Base-by-base conservation (phyloP, 1,140 invertebrate genomes). In the Phenacoccus solenopsis region DNA sequence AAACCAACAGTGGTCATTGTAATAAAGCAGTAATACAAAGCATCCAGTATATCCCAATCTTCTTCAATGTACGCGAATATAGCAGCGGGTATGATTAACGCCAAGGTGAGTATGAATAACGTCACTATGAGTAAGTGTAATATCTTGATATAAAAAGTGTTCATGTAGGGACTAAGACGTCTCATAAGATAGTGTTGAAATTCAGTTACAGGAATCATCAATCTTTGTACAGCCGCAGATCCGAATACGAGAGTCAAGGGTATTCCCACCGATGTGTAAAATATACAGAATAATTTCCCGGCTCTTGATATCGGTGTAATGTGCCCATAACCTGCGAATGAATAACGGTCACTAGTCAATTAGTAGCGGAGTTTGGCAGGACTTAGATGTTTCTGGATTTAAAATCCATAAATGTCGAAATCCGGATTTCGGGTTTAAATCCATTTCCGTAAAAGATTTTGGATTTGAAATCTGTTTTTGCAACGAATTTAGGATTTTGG, bases 11-110 rank as follows among this genome's bases (percentile, higher is more conserved):
- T 93, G 32, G 91, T 93, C 38, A 94, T 80, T 1, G 90, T 92
- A 69, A 94, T 90, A 80, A 93, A 93, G 79, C 90, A 93, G 78
- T 91, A 93, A 78, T 94, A 94, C 70, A 94, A 82, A 0, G 90
- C 86, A 78, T 94, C 91, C 68, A 93, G 79, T 77, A 85, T 91
- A 76, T 88, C 86, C 92, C 91, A 94, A 13, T 86, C 85, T 0
- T 86, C 84, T 78, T 94, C 91, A 38, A 93, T 75, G n/a, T 81
- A 78, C 16, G 86, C 81, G 78, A 93, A 94, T 22, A 90, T 81
- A 0, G 79, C 83, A 1, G 90, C 87, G 7, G 91, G 91, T 12
- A 91, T 78, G n/a, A 90, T 75, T 72, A 91, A 81, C 16, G 20
- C 3, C 13, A 49, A 49, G 77, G 90, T 87, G 72, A 91, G 78